These are phyloP conservation scores for Agrenia bidenticulata DNA, from an alignment of 2,888 invertebrate species.

Conservation along the genomic window DNA sequence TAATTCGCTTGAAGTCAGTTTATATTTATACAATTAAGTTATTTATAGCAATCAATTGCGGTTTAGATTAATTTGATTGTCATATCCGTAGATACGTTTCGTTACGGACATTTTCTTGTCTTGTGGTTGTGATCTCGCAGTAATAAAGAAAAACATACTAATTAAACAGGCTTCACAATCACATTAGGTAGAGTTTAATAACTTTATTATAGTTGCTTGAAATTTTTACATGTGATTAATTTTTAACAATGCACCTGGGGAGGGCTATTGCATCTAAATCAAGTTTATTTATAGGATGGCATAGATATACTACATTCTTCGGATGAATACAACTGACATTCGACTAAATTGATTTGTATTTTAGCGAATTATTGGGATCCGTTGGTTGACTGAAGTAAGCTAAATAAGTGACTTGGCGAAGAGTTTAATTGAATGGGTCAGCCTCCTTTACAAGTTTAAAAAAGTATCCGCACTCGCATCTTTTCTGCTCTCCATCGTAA, in stretches of 20 bases:
- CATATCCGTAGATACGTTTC: not conserved
- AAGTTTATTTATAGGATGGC: too few species aligned
- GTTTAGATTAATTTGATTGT: not conserved
- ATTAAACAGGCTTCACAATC: not conserved
- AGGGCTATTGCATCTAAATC: too few species aligned
- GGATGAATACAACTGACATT: not conserved
- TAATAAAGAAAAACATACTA: slow-evolving; percentile 18
- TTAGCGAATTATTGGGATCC: not conserved
- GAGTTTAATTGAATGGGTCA: slow-evolving; percentile 47
- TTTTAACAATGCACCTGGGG: too few species aligned
- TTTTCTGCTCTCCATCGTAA: slow-evolving; percentile 81
- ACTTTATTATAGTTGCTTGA: not conserved
- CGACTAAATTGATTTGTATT: slow-evolving; percentile 4
- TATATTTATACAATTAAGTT: too few species aligned
- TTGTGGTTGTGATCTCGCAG: slow-evolving; percentile 52
- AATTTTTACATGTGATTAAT: slow-evolving; percentile 12
- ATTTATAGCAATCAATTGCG: too few species aligned
- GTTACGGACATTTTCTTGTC: slow-evolving; percentile 45
- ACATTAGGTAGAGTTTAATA: not conserved
- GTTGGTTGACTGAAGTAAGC: too few species aligned
- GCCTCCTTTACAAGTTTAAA: slow-evolving; percentile 76
- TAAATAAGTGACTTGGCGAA: not conserved
- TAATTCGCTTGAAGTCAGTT: too few species aligned
- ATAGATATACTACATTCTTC: too few species aligned
- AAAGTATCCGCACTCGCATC: slow-evolving; percentile 96